Base-by-base conservation (phyloP, 1,140 invertebrate species). In the Sycobia sp. region DNA sequence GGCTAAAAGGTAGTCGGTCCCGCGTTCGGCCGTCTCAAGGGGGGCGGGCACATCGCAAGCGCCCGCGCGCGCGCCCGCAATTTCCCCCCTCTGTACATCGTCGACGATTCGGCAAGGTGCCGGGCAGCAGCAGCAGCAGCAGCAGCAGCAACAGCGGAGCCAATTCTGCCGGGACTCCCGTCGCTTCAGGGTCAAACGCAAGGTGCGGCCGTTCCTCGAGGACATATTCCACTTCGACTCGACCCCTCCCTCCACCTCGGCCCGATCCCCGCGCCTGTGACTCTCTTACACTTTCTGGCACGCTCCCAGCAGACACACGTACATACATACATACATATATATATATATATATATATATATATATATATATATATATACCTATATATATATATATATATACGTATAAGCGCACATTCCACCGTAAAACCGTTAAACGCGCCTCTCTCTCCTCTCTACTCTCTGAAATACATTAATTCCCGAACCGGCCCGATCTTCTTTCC, bases 141-240 rank as follows among this genome's bases (percentile, higher is more conserved):
- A n/a, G n/a, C n/a, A n/a, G n/a, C n/a, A n/a, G n/a, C n/a, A n/a
- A n/a, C n/a, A n/a, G n/a, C n/a, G n/a, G n/a, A n/a, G n/a, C n/a
- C n/a, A n/a, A n/a, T n/a, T n/a, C n/a, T n/a, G n/a, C n/a, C n/a
- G n/a, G n/a, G 11, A 11, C 1, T n/a, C 20, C 36, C 11, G 18
- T 7, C 18, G 8, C 18, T 79, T 79, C 69, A 74, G 77, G 78
- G 79, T 81, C 78, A 79, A 67, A 5, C 67, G 55, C 69, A 71
- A 76, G 75, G 78, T 75, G 77, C 78, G 70, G 72, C 73, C 69
- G 67, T 8, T 32, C 27, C 29, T 50, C 43, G 46, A 39, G 23
- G 46, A 41, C 34, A 27, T 39, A 2, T 10, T 18, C 3, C 18
- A n/a, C n/a, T n/a, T n/a, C n/a, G n/a, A n/a, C 4, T 29, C 14